Evolutionary conservation across 2,888 invertebrate genomes (phyloP).

Genomic region (Flabesymbios commensalis): DNA sequence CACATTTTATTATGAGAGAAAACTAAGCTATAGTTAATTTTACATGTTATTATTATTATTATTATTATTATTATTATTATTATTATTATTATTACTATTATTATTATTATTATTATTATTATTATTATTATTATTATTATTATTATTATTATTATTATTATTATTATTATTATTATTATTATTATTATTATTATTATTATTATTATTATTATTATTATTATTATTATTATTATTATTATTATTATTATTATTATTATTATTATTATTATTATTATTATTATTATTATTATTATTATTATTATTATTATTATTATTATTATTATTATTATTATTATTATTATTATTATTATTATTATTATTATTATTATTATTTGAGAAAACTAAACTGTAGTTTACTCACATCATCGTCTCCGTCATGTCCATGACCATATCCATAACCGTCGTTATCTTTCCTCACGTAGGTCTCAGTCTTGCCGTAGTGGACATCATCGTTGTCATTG

Average conservation of each 20-base stretch:
- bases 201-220: conserved; percentile 6
- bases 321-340: neutral
- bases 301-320: neutral
- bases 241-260: conserved; percentile 6
- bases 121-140: conserved; percentile 4
- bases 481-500: too few species aligned
- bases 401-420: too few species aligned
- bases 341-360: too few species aligned
- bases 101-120: neutral
- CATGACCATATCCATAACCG: too few species aligned
- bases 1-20: too few species aligned
- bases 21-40: too few species aligned
- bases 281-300: conserved; percentile 6
- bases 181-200: conserved; percentile 6
- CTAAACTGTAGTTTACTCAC: too few species aligned
- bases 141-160: conserved; percentile 6
- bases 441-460: too few species aligned
- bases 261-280: conserved; percentile 6
- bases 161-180: conserved; percentile 6
- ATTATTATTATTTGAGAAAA: too few species aligned
- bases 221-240: conserved; percentile 6
- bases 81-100: conserved; percentile 3
- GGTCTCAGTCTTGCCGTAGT: too few species aligned
- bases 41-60: neutral
- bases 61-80: neutral